phyloP scores from a whole-genome alignment of 2,888 invertebrate species.

The Habroteleia sp. region DNA sequence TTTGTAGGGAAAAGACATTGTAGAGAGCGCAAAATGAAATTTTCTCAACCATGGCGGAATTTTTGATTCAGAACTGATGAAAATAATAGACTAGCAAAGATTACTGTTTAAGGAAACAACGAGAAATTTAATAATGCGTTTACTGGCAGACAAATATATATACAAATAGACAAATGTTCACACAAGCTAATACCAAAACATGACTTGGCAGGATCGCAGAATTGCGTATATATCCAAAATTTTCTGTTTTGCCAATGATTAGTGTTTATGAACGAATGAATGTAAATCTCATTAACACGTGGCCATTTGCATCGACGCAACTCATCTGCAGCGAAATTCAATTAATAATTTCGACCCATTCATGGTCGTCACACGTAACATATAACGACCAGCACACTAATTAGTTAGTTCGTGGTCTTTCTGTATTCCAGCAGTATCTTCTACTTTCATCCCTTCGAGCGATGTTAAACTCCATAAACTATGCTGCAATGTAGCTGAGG shows the following conservation, averaged over 20 bases:
- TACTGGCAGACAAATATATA: too few relatives aligned
- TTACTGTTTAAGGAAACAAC: too few relatives aligned
- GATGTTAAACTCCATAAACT: constrained; percentile 66
- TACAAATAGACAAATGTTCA: too few relatives aligned
- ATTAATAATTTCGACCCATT: constrained; percentile 66
- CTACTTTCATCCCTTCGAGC: constrained; percentile 66
- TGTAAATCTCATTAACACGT: constrained; percentile 35
- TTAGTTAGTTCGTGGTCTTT: constrained; percentile 62
- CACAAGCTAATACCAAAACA: too few relatives aligned
- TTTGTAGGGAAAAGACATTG: too few relatives aligned
- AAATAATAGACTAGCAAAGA: too few relatives aligned
- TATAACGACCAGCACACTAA: constrained; percentile 61
- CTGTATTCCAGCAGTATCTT: constrained; percentile 64
- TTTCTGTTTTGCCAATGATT: constrained; percentile 31
- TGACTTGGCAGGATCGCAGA: too few relatives aligned
- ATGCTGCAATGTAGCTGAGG: constrained; percentile 42
- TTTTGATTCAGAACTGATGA: too few relatives aligned
- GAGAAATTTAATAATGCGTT: too few relatives aligned
- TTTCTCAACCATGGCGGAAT: too few relatives aligned
- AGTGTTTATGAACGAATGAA: constrained; percentile 26
- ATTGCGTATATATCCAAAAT: too few relatives aligned
- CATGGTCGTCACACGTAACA: constrained; percentile 59
- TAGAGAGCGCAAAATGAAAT: too few relatives aligned
- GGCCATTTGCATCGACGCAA: constrained; percentile 28
- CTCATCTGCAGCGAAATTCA: constrained; percentile 52